A percentile compares a stretch with the other conserved stretches of the same genome.
phyloP scores from a whole-genome alignment of 2,797 vertebrate species.

The Tragopan temminckii region DNA sequence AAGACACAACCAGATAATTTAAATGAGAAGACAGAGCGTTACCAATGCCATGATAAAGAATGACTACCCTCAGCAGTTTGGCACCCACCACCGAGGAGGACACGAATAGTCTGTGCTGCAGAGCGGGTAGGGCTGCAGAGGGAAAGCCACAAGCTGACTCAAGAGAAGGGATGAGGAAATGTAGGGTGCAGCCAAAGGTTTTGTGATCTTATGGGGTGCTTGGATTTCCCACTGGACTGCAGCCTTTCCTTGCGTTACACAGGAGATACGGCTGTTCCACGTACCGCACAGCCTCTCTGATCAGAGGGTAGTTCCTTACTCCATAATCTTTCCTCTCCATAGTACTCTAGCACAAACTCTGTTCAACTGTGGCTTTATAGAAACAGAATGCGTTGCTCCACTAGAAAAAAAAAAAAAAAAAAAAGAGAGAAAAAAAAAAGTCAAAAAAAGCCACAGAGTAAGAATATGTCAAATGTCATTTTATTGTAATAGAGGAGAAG shows the following conservation, averaged over 20 bases:
- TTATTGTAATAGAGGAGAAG: not conserved
- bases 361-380: not conserved
- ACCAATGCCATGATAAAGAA: not conserved
- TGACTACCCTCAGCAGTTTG: not conserved
- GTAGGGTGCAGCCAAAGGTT: constrained; percentile 28
- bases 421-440: too few species aligned
- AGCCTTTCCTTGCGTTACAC: not conserved
- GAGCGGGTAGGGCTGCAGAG: not conserved
- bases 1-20: accelerated
- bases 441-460: not conserved
- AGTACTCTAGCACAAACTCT: not conserved
- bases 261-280: not conserved
- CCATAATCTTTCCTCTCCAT: not conserved
- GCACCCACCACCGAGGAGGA: not conserved
- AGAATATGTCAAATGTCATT: not conserved
- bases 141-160: constrained; percentile 38
- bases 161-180: not conserved
- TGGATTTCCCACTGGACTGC: constrained; percentile 41
- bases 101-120: not conserved
- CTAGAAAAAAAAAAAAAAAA: not conserved
- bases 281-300: not conserved
- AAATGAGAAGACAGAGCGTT: not conserved
- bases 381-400: not conserved
- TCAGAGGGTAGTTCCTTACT: not conserved
- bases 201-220: constrained; percentile 40